These are phyloP conservation scores for Ranitomeya imitator DNA, from an alignment of 2,113 vertebrate genomes.

Conservation along the genomic window DNA sequence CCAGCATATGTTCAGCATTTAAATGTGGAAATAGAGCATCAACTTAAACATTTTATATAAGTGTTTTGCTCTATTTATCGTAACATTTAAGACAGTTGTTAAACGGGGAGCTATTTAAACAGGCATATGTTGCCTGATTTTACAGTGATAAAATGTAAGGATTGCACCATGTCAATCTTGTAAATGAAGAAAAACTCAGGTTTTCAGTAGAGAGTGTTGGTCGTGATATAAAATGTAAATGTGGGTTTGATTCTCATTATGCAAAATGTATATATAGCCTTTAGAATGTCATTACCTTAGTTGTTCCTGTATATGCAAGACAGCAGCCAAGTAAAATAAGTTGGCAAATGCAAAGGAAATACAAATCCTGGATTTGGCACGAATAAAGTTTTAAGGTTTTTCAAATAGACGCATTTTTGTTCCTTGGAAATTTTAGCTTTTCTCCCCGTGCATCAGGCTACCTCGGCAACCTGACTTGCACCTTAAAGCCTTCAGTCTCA, in stretches of 20 bases:
- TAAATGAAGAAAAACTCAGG: not conserved
- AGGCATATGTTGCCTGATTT: constrained; percentile 22
- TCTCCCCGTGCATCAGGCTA: too few species aligned
- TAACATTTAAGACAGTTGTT: constrained; percentile 19
- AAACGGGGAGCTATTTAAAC: constrained; percentile 8
- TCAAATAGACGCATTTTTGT: too few species aligned
- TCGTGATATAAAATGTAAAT: not conserved
- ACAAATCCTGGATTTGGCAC: not conserved
- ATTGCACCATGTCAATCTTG: not conserved
- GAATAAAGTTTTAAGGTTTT: not conserved
- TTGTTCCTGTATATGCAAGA: not conserved
- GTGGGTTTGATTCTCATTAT: not conserved
- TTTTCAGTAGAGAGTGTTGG: not conserved
- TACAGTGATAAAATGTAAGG: constrained; percentile 14
- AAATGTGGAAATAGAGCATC: constrained; percentile 24
- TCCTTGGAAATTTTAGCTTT: too few species aligned
- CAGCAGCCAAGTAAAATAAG: not conserved
- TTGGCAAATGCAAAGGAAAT: not conserved
- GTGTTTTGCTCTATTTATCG: constrained; percentile 36
- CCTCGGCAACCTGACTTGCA: too few species aligned
- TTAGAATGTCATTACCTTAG: not conserved
- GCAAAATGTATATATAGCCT: not conserved
- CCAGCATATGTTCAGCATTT: constrained; percentile 22
- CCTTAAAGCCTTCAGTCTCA: too few species aligned
- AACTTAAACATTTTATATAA: constrained; percentile 24